Base-by-base conservation (phyloP, 2,797 vertebrate species). In the Yasuhikotakia modesta region DNA sequence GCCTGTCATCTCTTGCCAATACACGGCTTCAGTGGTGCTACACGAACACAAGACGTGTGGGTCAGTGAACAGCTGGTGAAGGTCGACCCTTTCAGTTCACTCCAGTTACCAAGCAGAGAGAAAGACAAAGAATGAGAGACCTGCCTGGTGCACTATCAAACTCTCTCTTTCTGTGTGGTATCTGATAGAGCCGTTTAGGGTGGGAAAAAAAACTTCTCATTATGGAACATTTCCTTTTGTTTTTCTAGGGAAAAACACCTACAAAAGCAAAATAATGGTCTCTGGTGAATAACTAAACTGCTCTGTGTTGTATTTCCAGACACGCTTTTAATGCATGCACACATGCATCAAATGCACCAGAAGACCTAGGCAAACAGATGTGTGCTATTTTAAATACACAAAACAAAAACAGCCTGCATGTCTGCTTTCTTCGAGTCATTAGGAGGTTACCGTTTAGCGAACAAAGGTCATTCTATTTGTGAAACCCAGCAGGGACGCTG, bases 51-150 rank as follows among this genome's bases (percentile, higher is more conserved):
- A 79, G 73, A 89, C 81, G 60, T 76, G 45, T 22, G 80, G 85
- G 90, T 90, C 88, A 89, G 10, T 69, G 52, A 90, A 91, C 90
- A 92, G 90, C 90, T 89, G 90, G 88, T 53, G 55, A 53, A n/a
- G 69, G 80, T 80, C 46, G 60, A 83, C 79, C 81, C 65, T 3
- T 53, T 82, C 74, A 55, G 8, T 80, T 82, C 45, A 69, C 63
- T 45, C 16, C 68, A 80, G 66, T 43, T 86, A 85, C 86, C 85
- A 87, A 85, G 50, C 70, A 57, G 78, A 87, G 71, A 85, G 73
- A 70, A 80, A 52, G 73, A 73, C 66, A 39, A 73, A 11, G 46
- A 65, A 14, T n/a, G n/a, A n/a, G 55, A 70, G 68, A 61, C 12
- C 12, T 63, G 57, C 17, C 3, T 22, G 43, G 24, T 63, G 14